Evolutionary conservation across 2,888 invertebrate genomes (phyloP).

Genomic region (Cepaea hortensis): DNA sequence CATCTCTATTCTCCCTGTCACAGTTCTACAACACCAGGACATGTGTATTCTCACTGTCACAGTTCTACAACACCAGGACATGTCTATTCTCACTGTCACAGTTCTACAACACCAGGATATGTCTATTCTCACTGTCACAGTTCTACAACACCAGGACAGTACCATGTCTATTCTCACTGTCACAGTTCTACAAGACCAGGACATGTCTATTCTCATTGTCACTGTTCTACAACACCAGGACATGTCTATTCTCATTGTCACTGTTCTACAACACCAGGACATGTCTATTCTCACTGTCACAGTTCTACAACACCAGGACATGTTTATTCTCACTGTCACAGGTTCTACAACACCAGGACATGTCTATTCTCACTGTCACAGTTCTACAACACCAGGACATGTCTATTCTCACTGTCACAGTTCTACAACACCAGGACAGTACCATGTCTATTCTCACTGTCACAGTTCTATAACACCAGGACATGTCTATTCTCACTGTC

Average conservation of each 20-base stretch:
- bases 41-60: too few relatives aligned
- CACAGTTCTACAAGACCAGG: background rate
- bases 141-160: background rate
- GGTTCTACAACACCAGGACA: background rate
- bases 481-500: too few relatives aligned
- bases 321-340: too few relatives aligned
- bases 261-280: background rate
- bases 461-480: background rate
- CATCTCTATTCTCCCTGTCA: constrained; percentile 17
- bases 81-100: too few relatives aligned
- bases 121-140: too few relatives aligned
- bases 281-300: too few relatives aligned
- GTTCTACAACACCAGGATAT: background rate
- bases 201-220: too few relatives aligned
- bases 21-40: background rate
- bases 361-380: too few relatives aligned
- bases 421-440: background rate
- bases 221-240: background rate
- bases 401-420: too few relatives aligned
- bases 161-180: constrained; percentile 83
- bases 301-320: background rate
- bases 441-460: constrained; percentile 83
- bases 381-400: background rate
- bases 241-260: too few relatives aligned
- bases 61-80: background rate